Conservation (phyloP, 1,140 invertebrate species). For the Geopemphigus sp. region DNA sequence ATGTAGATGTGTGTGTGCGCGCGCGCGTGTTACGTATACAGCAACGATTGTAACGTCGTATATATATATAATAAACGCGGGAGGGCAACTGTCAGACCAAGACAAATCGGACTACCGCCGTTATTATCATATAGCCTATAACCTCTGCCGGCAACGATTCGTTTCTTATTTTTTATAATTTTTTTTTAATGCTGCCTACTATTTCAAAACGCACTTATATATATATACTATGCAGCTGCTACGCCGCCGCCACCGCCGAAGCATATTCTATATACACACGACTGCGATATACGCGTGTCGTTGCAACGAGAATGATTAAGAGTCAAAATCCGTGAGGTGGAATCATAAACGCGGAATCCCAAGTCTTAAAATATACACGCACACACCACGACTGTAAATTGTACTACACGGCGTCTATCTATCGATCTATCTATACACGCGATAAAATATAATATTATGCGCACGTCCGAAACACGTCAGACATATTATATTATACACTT, state of each 20-base stretch:
- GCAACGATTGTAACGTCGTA: not conserved
- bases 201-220: conserved; percentile 2
- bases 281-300: not conserved
- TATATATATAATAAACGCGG: conserved; percentile 8
- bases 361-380: not conserved
- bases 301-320: conserved; percentile 26
- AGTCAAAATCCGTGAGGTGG: conserved; percentile 22
- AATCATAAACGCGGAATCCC: conserved; percentile 21
- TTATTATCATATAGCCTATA: conserved; percentile 38
- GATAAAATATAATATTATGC: conserved; percentile 25
- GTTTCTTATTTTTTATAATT: conserved; percentile 10
- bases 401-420: no score
- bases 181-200: conserved; percentile 37
- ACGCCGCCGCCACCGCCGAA: no score
- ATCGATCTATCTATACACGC: not conserved
- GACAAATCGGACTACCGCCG: conserved; percentile 43
- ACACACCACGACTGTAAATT: not conserved
- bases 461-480: conserved; percentile 34
- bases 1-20: conserved; percentile 21
- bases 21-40: conserved; percentile 27
- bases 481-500: conserved; percentile 7
- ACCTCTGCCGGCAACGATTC: conserved; percentile 11
- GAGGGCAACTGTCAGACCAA: conserved; percentile 34
- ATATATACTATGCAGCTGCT: not conserved
- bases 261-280: no score